Evolutionary conservation across 2,797 vertebrate genomes (phyloP).

Genomic region (Sarcoramphus papa): DNA sequence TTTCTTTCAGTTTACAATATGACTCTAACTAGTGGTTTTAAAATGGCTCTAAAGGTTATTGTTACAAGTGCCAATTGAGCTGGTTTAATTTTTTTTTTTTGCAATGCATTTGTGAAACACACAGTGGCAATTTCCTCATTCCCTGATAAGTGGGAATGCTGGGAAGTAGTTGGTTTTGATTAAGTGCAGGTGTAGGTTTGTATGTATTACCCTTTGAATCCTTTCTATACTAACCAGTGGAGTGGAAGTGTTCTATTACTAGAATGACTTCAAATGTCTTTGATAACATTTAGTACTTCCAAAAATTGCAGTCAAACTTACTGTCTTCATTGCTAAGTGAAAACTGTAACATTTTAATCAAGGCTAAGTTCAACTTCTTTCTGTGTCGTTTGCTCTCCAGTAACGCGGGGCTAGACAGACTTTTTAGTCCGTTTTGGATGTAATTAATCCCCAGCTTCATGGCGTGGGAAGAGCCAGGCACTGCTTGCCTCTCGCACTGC

Average conservation of each 20-base stretch:
- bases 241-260: background rate
- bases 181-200: background rate
- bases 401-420: background rate
- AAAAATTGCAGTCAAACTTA: background rate
- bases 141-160: background rate
- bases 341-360: background rate
- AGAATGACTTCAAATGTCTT: background rate
- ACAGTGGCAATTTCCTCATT: background rate
- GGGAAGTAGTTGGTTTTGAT: background rate
- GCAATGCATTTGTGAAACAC: background rate
- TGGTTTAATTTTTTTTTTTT: background rate
- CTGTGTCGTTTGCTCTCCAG: background rate
- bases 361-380: background rate
- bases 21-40: background rate
- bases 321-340: background rate
- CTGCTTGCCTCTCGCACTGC: fast-evolving
- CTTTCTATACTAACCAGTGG: background rate
- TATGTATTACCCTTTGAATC: background rate
- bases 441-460: background rate
- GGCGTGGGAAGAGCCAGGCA: background rate
- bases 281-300: background rate
- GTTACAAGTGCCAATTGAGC: background rate
- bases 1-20: background rate
- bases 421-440: background rate
- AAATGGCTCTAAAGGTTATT: background rate